A percentile compares a stretch with the other conserved stretches of the same genome.
Evolutionary conservation across 2,113 vertebrate genomes (phyloP).

Genomic region (Microcebus murinus): DNA sequence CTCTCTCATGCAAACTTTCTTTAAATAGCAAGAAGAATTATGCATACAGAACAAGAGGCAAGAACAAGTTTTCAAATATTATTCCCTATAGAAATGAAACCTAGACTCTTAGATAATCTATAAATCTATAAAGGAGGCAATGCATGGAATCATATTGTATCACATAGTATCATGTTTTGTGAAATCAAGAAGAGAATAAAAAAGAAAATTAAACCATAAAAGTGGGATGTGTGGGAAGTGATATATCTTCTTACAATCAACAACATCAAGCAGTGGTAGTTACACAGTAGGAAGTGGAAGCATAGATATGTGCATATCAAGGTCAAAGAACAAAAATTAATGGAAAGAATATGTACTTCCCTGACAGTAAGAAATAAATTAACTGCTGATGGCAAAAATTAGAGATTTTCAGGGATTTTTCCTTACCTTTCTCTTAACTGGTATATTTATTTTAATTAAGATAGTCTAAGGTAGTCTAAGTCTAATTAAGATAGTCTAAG

Average conservation of each 20-base stretch:
- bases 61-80: not conserved
- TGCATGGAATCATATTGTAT: not conserved
- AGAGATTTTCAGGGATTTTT: not conserved
- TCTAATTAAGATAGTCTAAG: not conserved
- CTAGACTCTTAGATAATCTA: not conserved
- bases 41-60: not conserved
- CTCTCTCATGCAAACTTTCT: not conserved
- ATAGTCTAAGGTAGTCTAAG: not conserved
- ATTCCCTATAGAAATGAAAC: not conserved
- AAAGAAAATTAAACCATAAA: not conserved
- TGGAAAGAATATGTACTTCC: not conserved
- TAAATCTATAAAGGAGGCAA: not conserved
- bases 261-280: not conserved
- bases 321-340: not conserved
- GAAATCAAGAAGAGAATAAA: not conserved
- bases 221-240: not conserved
- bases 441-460: slow-evolving; percentile 34
- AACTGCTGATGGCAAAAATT: not conserved
- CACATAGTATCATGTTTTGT: not conserved
- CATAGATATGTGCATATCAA: not conserved
- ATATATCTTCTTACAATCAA: not conserved
- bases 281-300: not conserved
- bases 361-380: not conserved
- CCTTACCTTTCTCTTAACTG: not conserved
- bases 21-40: not conserved